Evolutionary conservation across 1,140 invertebrate genomes (phyloP).

Genomic region (Cryptotermes secundus): DNA sequence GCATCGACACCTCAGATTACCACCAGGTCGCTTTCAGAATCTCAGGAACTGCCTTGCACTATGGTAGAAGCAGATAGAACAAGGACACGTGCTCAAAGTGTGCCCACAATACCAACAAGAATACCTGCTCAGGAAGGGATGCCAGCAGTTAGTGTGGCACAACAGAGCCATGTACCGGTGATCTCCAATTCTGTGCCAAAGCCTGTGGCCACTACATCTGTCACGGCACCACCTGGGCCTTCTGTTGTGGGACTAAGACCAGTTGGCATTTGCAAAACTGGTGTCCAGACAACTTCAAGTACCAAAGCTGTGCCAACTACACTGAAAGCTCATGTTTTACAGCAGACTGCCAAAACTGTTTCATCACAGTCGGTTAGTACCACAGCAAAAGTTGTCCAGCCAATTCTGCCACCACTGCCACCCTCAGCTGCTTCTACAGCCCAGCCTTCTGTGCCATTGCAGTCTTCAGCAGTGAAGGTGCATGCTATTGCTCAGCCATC

Average conservation of each 20-base stretch:
- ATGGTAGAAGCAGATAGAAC: not conserved
- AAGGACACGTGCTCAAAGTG: not conserved
- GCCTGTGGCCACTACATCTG: not conserved
- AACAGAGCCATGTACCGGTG: constrained; percentile 21
- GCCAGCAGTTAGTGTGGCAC: not conserved
- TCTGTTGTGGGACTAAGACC: not conserved
- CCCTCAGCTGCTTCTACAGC: not conserved
- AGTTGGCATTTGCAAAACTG: not conserved
- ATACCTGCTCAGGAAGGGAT: not conserved
- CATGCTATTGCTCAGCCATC: constrained; percentile 15
- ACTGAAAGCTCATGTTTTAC: constrained; percentile 34
- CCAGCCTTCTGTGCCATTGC: not conserved
- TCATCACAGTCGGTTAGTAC: constrained; percentile 24
- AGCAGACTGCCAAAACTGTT: constrained; percentile 31
- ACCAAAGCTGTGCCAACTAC: constrained; percentile 17
- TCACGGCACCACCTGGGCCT: not conserved
- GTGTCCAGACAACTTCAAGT: not conserved
- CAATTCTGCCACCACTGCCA: constrained; percentile 26
- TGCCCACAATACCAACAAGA: not conserved
- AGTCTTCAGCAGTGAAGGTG: not conserved
- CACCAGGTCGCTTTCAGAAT: not conserved
- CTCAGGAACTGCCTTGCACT: not conserved
- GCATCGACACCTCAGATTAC: not conserved
- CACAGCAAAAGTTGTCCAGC: not conserved
- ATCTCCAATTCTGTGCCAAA: constrained; percentile 9